These are phyloP conservation scores for Drosophila conformis DNA, from an alignment of 2,888 invertebrate species.

Conservation along the genomic window DNA sequence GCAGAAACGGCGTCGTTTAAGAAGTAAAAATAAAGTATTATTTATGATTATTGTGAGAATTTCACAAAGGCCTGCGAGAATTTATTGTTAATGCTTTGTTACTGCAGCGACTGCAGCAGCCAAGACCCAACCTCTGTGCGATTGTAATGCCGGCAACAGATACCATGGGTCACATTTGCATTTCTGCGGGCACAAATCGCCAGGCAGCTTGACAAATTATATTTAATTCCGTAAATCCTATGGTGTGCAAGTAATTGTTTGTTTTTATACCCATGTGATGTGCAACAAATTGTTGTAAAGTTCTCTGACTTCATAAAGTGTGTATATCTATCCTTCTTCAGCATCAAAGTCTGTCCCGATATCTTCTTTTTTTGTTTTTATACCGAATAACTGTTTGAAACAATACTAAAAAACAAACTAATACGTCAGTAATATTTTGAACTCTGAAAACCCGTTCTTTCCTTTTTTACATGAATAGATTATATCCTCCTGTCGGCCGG, in stretches of 20 bases:
- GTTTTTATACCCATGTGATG: background rate
- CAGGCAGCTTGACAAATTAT: background rate
- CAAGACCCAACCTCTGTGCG: conserved; percentile 23
- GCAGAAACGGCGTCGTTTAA: conserved; percentile 63
- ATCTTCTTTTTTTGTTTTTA: background rate
- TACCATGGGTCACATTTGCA: conserved; percentile 26
- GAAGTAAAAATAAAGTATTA: conserved; percentile 80
- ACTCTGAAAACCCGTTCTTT: background rate
- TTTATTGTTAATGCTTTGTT: conserved; percentile 78
- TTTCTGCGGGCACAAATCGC: conserved; percentile 2
- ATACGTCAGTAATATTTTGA: background rate
- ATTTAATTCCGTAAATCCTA: background rate
- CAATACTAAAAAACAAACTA: background rate
- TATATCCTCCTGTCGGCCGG: background rate
- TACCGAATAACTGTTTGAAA: background rate
- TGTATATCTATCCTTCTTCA: background rate
- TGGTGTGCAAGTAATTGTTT: background rate
- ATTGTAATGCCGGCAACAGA: background rate
- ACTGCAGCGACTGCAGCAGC: conserved; percentile 33
- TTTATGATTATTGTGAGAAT: conserved; percentile 83
- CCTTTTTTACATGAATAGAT: background rate
- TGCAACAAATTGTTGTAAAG: background rate
- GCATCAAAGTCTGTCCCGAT: background rate
- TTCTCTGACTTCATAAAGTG: background rate
- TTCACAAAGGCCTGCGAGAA: conserved; percentile 83